Evolutionary conservation across 2,888 invertebrate species (phyloP).

Genomic region (Atherix ibis): DNA sequence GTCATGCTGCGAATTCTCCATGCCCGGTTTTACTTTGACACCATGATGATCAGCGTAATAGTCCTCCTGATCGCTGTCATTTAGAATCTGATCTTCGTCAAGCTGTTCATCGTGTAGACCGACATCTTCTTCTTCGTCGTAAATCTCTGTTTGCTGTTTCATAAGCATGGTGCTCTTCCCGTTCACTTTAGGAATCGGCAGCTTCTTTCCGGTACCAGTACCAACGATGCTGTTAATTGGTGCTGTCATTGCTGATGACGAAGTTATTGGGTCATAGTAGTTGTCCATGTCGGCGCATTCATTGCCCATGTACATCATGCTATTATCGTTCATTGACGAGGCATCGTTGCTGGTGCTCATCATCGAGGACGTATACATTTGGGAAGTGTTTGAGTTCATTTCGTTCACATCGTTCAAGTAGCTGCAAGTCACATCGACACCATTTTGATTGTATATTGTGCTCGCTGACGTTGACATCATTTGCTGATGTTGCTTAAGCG

Average conservation of each 20-base stretch:
- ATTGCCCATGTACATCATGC: too few relatives aligned
- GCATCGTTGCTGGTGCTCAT: conserved; percentile 11
- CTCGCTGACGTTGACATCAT: too few relatives aligned
- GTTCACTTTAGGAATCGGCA: too few relatives aligned
- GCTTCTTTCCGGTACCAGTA: too few relatives aligned
- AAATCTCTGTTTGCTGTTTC: conserved; percentile 29
- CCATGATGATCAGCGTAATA: conserved; percentile 21
- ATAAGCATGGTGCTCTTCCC: conserved; percentile 22
- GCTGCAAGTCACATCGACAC: too few relatives aligned
- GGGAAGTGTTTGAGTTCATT: conserved; percentile 1
- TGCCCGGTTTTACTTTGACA: conserved; percentile 6
- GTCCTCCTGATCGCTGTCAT: conserved; percentile 9
- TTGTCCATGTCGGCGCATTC: too few relatives aligned
- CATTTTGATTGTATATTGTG: too few relatives aligned
- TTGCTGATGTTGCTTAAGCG: too few relatives aligned
- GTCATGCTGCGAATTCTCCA: conserved; percentile 12
- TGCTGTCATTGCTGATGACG: not conserved
- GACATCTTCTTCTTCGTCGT: conserved; percentile 19
- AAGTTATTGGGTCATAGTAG: not conserved
- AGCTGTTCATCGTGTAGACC: conserved; percentile 20
- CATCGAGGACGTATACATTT: not conserved
- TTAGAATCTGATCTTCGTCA: conserved; percentile 1
- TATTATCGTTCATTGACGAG: conserved; percentile 19
- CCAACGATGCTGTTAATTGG: too few relatives aligned
- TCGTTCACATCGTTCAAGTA: too few relatives aligned